Percentiles rank a stretch among this genome's conserved stretches.
Conservation (phyloP, 2,113 vertebrate species). For the Chaetodon auriga region DNA sequence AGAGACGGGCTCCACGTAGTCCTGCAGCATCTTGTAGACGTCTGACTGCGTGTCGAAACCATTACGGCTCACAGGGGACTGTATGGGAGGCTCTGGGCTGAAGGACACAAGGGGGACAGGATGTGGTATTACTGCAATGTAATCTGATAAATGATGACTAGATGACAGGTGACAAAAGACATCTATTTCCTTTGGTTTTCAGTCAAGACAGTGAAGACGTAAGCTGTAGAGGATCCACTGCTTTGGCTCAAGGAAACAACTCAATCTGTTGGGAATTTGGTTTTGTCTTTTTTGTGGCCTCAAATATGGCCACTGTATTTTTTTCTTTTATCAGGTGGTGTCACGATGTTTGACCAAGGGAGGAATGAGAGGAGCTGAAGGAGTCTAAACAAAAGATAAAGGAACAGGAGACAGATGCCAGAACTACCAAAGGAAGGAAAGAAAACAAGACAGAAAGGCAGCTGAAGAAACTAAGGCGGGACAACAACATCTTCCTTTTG, state of each 20-base stretch:
- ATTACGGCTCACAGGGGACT: constrained; percentile 81
- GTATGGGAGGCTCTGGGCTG: constrained; percentile 87
- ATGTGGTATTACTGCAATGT: neutral
- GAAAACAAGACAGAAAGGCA: neutral
- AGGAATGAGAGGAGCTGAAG: constrained; percentile 9
- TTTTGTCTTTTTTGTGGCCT: neutral
- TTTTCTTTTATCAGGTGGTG: constrained; percentile 7
- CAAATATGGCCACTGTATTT: neutral
- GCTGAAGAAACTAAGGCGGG: neutral
- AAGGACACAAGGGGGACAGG: constrained; percentile 46
- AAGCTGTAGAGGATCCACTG: neutral
- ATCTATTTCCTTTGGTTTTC: neutral
- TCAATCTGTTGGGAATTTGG: neutral
- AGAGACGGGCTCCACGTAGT: constrained; percentile 85
- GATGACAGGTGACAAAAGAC: constrained; percentile 17
- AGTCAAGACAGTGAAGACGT: neutral
- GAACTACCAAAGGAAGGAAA: constrained; percentile 4
- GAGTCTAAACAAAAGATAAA: constrained; percentile 39
- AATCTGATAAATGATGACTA: constrained; percentile 11
- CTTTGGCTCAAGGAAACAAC: neutral
- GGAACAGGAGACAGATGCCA: constrained; percentile 2
- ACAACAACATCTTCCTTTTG: constrained; percentile 22
- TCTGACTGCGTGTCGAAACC: constrained; percentile 90
- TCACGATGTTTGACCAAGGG: constrained; percentile 18
- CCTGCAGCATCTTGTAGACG: constrained; percentile 98